These are phyloP conservation scores for Ascidia mentula DNA, from an alignment of 23 tunicate species.

Conservation along the genomic window DNA sequence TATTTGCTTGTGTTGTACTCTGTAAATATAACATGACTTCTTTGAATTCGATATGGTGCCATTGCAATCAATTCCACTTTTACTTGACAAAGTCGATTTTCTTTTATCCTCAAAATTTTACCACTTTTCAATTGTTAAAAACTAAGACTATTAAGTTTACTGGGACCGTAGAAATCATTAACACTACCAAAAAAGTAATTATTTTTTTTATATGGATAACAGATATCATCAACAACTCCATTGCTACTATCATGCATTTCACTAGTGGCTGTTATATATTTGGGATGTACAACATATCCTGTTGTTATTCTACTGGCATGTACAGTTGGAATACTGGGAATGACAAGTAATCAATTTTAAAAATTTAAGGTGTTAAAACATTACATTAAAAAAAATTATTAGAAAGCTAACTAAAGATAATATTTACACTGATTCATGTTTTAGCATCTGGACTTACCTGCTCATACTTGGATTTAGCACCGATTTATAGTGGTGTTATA, in stretches of 20 bases:
- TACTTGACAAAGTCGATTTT: too few species aligned
- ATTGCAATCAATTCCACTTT: too few species aligned
- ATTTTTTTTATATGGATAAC: background rate
- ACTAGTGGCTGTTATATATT: background rate
- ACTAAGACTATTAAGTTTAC: too few species aligned
- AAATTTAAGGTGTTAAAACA: background rate
- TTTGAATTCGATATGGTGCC: too few species aligned
- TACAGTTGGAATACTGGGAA: background rate
- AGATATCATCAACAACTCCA: background rate
- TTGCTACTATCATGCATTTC: background rate
- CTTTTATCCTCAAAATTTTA: too few species aligned
- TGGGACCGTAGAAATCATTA: background rate
- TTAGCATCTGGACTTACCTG: background rate
- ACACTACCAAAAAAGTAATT: background rate
- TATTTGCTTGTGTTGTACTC: too few species aligned
- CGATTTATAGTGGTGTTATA: conserved; percentile 3
- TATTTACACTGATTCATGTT: background rate
- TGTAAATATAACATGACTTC: background rate
- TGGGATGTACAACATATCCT: background rate
- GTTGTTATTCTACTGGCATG: background rate
- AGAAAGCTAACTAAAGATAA: background rate
- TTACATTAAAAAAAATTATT: too few species aligned
- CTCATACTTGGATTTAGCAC: background rate
- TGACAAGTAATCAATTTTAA: background rate
- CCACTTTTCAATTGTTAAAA: too few species aligned